Conservation (phyloP, 2,113 vertebrate species). For the Scolopax mira region DNA sequence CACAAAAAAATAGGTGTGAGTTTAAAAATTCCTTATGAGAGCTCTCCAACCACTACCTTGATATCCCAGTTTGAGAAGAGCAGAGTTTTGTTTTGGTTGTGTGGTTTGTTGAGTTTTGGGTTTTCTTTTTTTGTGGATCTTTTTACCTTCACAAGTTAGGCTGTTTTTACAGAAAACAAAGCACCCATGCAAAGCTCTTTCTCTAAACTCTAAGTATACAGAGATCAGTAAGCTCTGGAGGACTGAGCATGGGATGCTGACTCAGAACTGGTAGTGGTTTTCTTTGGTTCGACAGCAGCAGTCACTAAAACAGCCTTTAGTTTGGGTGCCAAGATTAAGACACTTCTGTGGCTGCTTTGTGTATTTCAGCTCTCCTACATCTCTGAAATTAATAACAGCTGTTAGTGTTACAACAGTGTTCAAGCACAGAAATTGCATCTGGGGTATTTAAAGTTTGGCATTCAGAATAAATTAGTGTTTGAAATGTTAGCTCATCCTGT, state of each 20-base stretch:
- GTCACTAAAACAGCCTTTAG: background rate
- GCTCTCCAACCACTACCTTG: background rate
- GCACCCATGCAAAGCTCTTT: background rate
- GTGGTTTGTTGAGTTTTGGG: background rate
- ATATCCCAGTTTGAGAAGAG: background rate
- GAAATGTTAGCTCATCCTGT: background rate
- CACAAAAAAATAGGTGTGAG: background rate
- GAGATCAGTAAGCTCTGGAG: background rate
- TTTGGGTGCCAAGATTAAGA: background rate
- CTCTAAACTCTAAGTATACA: background rate
- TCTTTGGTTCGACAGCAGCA: background rate
- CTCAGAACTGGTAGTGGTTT: background rate
- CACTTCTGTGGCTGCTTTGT: background rate
- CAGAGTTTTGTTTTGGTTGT: background rate
- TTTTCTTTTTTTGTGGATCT: background rate
- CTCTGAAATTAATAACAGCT: background rate
- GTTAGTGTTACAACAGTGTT: background rate
- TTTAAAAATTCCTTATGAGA: background rate
- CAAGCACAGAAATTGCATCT: background rate
- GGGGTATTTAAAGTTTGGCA: background rate
- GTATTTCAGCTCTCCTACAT: background rate
- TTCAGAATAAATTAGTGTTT: background rate
- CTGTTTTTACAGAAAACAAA: background rate
- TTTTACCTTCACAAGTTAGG: background rate
- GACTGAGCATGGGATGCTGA: background rate